Evolutionary conservation across 2,113 vertebrate species (phyloP).

Genomic region (Laticauda laticaudata): DNA sequence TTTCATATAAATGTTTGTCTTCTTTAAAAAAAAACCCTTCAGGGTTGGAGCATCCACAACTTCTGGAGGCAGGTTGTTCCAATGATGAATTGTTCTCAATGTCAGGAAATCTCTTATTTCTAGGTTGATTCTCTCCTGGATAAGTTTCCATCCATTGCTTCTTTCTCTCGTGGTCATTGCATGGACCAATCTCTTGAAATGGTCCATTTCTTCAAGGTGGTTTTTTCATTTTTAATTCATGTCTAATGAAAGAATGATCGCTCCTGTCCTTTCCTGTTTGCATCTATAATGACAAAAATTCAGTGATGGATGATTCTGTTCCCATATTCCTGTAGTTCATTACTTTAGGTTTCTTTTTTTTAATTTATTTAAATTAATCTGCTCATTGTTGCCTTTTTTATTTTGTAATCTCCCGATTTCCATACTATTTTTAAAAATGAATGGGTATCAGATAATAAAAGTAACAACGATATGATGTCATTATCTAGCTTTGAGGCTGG

Average conservation of each 20-base stretch:
- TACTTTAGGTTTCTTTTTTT: constrained; percentile 49
- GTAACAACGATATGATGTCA: constrained; percentile 56
- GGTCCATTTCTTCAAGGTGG: background rate
- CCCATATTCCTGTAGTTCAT: constrained; percentile 37
- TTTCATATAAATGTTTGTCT: background rate
- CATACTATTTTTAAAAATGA: constrained; percentile 50
- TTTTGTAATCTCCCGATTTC: constrained; percentile 61
- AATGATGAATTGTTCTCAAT: background rate
- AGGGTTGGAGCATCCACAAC: background rate
- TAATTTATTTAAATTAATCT: constrained; percentile 64
- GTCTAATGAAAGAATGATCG: background rate
- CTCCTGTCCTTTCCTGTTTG: background rate
- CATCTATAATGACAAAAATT: constrained; percentile 49
- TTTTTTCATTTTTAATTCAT: background rate
- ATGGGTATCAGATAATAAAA: constrained; percentile 62
- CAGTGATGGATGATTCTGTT: constrained; percentile 25
- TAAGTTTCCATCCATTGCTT: background rate
- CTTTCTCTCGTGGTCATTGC: background rate
- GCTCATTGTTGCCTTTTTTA: constrained; percentile 36
- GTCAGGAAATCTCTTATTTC: background rate
- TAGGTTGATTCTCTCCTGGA: background rate
- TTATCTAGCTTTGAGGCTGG: constrained; percentile 67
- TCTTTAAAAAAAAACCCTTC: too few species aligned
- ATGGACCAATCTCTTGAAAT: background rate
- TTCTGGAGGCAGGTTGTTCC: background rate